phyloP scores from a whole-genome alignment of 2,797 vertebrate species.

The Pelobates cultripes region DNA sequence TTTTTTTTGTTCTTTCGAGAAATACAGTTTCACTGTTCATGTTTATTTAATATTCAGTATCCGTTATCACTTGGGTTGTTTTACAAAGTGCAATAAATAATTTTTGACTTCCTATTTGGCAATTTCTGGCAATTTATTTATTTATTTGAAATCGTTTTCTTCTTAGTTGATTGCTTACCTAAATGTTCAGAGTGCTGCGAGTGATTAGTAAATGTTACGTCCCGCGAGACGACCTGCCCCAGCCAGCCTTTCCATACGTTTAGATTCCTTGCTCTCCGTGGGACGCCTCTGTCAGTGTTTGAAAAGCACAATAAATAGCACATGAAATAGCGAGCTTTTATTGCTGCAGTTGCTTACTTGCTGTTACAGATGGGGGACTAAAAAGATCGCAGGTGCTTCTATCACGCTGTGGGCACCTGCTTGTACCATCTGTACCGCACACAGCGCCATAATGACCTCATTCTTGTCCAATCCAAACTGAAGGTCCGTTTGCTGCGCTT shows the following conservation, averaged over 20 bases:
- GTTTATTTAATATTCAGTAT: too few species aligned
- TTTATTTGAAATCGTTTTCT: too few species aligned
- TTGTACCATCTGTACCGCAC: conserved; percentile 17
- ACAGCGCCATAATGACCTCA: background rate
- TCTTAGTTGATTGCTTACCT: too few species aligned
- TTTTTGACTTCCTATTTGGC: too few species aligned
- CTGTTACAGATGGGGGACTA: conserved; percentile 7
- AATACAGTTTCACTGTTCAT: too few species aligned
- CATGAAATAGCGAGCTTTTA: background rate
- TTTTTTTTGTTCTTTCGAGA: too few species aligned
- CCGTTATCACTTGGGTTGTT: too few species aligned
- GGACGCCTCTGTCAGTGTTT: background rate
- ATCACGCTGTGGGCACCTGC: conserved; percentile 20
- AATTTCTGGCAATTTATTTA: too few species aligned
- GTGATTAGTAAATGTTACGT: background rate
- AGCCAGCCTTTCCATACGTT: background rate
- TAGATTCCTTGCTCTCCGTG: background rate
- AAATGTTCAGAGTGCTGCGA: too few species aligned
- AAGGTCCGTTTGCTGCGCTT: too few species aligned
- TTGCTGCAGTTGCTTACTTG: background rate
- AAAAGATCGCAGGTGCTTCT: conserved; percentile 26
- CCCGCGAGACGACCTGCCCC: background rate
- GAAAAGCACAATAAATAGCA: background rate
- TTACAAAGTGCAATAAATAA: too few species aligned
- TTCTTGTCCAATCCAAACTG: background rate